Conservation (phyloP, 1,140 invertebrate species). For the Zaprionus inermis region DNA sequence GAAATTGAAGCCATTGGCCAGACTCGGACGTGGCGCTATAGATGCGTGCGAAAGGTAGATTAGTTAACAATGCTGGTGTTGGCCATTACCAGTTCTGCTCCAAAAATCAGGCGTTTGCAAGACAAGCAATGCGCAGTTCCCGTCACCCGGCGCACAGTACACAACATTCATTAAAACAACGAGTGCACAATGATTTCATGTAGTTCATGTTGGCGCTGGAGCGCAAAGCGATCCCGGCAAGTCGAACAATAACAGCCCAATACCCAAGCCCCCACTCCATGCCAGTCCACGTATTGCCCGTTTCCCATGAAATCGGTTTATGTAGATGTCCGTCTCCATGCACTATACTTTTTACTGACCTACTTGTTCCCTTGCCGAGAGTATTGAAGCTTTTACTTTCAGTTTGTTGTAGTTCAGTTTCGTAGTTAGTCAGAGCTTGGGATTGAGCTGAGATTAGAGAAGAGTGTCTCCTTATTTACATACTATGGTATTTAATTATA, state of each 20-base stretch:
- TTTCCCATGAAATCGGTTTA: conserved; percentile 17
- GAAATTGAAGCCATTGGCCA: conserved; percentile 73
- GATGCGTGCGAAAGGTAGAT: conserved; percentile 33
- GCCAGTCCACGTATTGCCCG: too few species aligned
- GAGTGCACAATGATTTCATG: conserved; percentile 38
- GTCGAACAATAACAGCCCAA: neutral
- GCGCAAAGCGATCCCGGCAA: conserved; percentile 27
- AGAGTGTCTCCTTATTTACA: too few species aligned
- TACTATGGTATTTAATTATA: too few species aligned
- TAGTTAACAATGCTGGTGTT: conserved; percentile 50
- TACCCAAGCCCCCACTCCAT: neutral
- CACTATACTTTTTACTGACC: conserved; percentile 28
- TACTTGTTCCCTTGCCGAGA: conserved; percentile 6
- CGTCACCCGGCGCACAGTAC: conserved; percentile 30
- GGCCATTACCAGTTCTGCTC: conserved; percentile 74
- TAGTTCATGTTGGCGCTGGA: conserved; percentile 28
- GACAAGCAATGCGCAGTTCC: conserved; percentile 74
- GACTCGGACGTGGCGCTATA: conserved; percentile 66
- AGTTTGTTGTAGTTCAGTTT: neutral
- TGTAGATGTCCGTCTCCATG: conserved; percentile 26
- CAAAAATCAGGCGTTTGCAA: conserved; percentile 72
- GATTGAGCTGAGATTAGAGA: neutral
- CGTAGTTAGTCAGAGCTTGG: neutral
- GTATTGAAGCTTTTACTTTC: neutral
- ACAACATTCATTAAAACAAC: conserved; percentile 28